Conservation (phyloP, 2,797 vertebrate species). For the Monodelphis domestica region DNA sequence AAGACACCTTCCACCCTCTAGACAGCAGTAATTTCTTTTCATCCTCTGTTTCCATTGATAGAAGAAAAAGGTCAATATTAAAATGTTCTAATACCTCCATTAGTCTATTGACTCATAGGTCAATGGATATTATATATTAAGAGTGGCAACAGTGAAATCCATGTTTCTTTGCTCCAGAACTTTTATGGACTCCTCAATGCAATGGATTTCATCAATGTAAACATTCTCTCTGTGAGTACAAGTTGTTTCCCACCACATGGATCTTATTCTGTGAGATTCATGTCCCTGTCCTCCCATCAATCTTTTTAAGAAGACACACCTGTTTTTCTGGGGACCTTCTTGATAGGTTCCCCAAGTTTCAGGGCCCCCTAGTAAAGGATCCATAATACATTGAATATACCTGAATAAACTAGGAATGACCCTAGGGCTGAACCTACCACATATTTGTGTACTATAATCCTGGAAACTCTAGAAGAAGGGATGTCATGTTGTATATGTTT, state of each 20-base stretch:
- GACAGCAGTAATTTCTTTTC: neutral
- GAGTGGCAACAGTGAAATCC: no score
- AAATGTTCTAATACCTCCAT: neutral
- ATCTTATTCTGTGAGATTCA: neutral
- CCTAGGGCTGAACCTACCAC: no score
- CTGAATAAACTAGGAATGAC: no score
- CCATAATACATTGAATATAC: no score
- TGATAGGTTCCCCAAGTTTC: no score
- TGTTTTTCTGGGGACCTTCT: neutral
- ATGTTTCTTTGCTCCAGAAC: neutral
- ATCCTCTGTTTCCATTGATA: neutral
- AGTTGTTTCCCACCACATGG: neutral
- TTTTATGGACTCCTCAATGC: neutral
- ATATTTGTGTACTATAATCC: no score
- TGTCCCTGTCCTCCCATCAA: neutral
- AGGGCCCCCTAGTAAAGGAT: no score
- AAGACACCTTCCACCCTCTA: neutral
- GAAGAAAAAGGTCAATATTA: neutral
- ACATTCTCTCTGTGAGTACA: neutral
- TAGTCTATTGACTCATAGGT: neutral
- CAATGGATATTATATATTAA: neutral
- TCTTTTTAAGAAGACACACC: neutral
- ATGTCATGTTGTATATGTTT: no score
- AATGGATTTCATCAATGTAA: neutral
- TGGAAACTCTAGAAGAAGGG: no score